Conservation (phyloP, 1,140 invertebrate species). For the Drosophila micromelanica region DNA sequence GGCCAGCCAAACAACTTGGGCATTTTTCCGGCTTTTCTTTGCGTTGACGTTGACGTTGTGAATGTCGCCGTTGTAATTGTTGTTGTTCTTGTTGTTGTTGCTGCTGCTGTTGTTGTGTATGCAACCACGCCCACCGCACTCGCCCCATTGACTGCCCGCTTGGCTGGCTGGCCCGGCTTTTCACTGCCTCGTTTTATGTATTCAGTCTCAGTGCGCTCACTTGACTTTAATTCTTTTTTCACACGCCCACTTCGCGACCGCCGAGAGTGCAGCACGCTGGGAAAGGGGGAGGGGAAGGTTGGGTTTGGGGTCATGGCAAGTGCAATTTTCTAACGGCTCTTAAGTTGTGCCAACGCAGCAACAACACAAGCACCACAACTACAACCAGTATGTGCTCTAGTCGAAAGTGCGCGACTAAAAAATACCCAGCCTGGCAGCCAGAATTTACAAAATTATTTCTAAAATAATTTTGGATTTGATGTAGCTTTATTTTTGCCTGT, state of each 20-base stretch:
- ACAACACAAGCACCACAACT: conserved; percentile 36
- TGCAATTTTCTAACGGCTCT: conserved; percentile 81
- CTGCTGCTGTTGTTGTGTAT: conserved; percentile 42
- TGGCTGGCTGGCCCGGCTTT: conserved; percentile 44
- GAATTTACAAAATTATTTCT: no score
- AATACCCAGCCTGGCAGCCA: background rate
- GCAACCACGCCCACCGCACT: conserved; percentile 49
- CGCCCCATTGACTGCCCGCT: conserved; percentile 18
- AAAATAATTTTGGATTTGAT: no score
- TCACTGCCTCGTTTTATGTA: conserved; percentile 69
- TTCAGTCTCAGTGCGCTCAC: conserved; percentile 83
- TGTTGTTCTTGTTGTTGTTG: conserved; percentile 25
- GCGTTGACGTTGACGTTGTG: conserved; percentile 62
- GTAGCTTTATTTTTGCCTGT: no score
- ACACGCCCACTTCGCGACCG: conserved; percentile 69
- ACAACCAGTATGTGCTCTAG: conserved; percentile 26
- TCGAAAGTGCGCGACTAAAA: background rate
- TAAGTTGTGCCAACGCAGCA: conserved; percentile 53
- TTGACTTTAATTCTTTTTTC: conserved; percentile 83
- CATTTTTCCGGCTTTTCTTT: conserved; percentile 81
- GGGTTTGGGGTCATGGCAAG: conserved; percentile 40
- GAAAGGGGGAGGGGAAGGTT: background rate
- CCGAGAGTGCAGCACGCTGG: background rate
- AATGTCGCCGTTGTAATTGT: conserved; percentile 23
- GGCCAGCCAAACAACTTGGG: conserved; percentile 70